Percentiles rank a stretch among this genome's conserved stretches.
Conservation (phyloP, 2,797 vertebrate species). For the Labroides dimidiatus region DNA sequence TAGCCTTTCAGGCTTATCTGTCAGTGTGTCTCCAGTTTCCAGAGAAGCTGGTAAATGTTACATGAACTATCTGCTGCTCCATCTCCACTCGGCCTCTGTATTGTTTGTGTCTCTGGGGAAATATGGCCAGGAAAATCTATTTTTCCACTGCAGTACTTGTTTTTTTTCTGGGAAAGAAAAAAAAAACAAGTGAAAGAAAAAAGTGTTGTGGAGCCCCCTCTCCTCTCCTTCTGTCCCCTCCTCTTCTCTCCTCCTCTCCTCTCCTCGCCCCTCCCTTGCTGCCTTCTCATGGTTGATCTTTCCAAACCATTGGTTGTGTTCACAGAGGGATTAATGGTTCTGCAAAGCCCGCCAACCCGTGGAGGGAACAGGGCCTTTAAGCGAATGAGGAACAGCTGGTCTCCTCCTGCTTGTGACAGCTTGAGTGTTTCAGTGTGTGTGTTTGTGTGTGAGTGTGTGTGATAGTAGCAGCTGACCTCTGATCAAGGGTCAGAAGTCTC, state of each 20-base stretch:
- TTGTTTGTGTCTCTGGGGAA: slow-evolving; percentile 70
- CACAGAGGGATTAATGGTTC: slow-evolving; percentile 75
- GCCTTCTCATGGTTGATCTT: slow-evolving; percentile 70
- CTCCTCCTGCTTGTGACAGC: slow-evolving; percentile 70
- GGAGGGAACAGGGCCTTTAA: slow-evolving; percentile 66
- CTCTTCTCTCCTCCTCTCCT: slow-evolving; percentile 14
- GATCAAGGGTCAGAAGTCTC: slow-evolving; percentile 41
- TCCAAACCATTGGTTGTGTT: slow-evolving; percentile 68
- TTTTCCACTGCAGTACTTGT: slow-evolving; percentile 59
- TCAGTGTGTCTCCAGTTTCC: slow-evolving; percentile 55
- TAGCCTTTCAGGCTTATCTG: slow-evolving; percentile 20
- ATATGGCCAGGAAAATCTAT: slow-evolving; percentile 63
- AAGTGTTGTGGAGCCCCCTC: slow-evolving; percentile 36
- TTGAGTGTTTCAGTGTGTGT: slow-evolving; percentile 48
- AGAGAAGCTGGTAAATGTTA: slow-evolving; percentile 67
- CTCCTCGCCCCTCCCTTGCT: slow-evolving; percentile 17
- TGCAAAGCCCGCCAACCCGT: slow-evolving; percentile 65
- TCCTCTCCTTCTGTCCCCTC: slow-evolving; percentile 4
- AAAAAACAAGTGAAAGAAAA: slow-evolving; percentile 38
- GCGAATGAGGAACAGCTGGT: slow-evolving; percentile 77
- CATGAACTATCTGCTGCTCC: slow-evolving; percentile 68
- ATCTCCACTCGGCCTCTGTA: slow-evolving; percentile 59
- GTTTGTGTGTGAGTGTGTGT: slow-evolving; percentile 18
- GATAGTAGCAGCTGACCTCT: slow-evolving; percentile 57
- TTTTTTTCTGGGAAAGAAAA: slow-evolving; percentile 18